Percentiles rank a stretch among this genome's conserved stretches.
Evolutionary conservation across 2,113 vertebrate species (phyloP).

Genomic region (Anser cygnoides): DNA sequence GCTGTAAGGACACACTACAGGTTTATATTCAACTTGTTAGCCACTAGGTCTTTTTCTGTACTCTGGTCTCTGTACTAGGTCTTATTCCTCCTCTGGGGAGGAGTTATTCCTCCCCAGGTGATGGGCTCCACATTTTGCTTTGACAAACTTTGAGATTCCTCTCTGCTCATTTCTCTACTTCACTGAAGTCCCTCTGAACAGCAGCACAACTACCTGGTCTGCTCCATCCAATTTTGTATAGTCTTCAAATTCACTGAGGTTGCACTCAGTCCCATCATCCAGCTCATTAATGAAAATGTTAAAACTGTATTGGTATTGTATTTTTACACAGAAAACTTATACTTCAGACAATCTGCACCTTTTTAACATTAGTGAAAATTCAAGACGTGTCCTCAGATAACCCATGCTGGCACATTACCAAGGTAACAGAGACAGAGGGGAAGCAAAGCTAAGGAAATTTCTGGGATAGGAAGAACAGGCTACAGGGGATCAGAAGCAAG

Average conservation of each 20-base stretch:
- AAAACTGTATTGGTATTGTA: not conserved
- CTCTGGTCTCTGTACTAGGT: no score
- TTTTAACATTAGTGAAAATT: not conserved
- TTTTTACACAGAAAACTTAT: not conserved
- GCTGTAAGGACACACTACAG: not conserved
- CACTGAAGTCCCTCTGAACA: not conserved
- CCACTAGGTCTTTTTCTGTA: not conserved
- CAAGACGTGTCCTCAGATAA: not conserved
- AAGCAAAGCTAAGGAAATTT: not conserved
- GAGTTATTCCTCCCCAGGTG: not conserved
- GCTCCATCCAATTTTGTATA: not conserved
- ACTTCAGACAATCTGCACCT: not conserved
- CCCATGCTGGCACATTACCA: not conserved
- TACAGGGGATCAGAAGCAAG: constrained; percentile 6
- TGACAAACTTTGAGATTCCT: not conserved
- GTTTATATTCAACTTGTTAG: not conserved
- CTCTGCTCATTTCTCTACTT: not conserved
- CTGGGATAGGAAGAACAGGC: not conserved
- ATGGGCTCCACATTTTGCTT: not conserved
- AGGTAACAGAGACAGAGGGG: not conserved
- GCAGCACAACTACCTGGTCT: not conserved
- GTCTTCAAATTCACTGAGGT: not conserved
- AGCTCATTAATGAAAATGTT: not conserved
- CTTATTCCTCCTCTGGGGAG: no score
- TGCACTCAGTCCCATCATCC: not conserved